Evolutionary conservation across 2,113 vertebrate species (phyloP).

Genomic region (Pollachius pollachius): DNA sequence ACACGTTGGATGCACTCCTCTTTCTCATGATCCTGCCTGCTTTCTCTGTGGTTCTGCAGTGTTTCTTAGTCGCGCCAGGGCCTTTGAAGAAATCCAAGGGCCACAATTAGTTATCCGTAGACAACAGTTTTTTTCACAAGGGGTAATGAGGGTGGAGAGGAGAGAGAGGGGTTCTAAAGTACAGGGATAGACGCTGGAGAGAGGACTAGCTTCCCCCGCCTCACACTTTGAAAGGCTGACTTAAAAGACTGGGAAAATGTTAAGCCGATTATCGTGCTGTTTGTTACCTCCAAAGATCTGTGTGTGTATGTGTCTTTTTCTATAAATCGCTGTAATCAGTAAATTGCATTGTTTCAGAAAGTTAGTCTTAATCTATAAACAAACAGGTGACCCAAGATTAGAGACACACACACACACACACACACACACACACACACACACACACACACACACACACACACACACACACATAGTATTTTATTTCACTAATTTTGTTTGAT

Average conservation of each 20-base stretch:
- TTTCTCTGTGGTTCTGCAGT: slow-evolving; percentile 44
- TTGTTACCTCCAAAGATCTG: slow-evolving; percentile 23
- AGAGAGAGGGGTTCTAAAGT: slow-evolving; percentile 62
- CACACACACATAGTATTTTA: not conserved
- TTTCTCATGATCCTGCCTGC: slow-evolving; percentile 22
- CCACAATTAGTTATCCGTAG: slow-evolving; percentile 69
- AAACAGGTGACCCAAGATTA: not conserved
- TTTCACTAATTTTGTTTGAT: too few species aligned
- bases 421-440: slow-evolving; percentile 3
- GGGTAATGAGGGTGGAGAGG: slow-evolving; percentile 47
- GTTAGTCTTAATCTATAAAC: not conserved
- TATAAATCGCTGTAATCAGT: not conserved
- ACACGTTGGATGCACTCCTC: slow-evolving; percentile 27
- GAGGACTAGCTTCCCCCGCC: slow-evolving; percentile 39
- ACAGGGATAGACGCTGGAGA: slow-evolving; percentile 48
- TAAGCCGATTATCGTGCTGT: slow-evolving; percentile 27
- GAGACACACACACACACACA: not conserved
- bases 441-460: slow-evolving; percentile 3
- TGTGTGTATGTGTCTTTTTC: not conserved
- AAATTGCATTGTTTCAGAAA: not conserved
- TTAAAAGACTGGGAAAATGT: slow-evolving; percentile 50
- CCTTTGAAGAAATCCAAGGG: slow-evolving; percentile 61
- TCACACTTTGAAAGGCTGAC: slow-evolving; percentile 34
- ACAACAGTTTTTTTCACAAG: slow-evolving; percentile 51
- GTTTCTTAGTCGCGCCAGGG: slow-evolving; percentile 39